Evolutionary conservation across 2,888 invertebrate species (phyloP).

Genomic region (Leucoptera coffeella): DNA sequence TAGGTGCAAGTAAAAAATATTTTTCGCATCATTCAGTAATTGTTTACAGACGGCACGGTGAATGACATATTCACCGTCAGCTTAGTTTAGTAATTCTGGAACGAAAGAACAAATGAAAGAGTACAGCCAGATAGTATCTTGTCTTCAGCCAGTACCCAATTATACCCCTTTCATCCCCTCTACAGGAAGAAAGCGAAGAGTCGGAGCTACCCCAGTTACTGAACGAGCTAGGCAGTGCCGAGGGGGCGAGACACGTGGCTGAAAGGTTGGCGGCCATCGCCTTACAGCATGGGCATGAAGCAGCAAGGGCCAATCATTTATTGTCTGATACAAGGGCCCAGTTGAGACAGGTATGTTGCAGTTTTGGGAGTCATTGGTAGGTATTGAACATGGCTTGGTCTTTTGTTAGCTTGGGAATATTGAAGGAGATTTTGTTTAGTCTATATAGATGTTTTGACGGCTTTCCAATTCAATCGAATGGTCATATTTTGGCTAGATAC

Average conservation of each 20-base stretch:
- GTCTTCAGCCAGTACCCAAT: neutral
- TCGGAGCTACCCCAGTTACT: constrained; percentile 24
- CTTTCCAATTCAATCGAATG: too few species aligned
- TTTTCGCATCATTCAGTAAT: too few species aligned
- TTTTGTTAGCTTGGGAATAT: too few species aligned
- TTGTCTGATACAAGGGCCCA: constrained; percentile 19
- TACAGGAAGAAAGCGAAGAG: constrained; percentile 37
- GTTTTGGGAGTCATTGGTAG: too few species aligned
- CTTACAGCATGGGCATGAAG: constrained; percentile 31
- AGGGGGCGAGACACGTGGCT: constrained; percentile 24
- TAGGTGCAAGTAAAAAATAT: too few species aligned
- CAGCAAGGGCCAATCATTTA: constrained; percentile 19
- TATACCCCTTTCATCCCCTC: neutral
- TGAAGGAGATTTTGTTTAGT: too few species aligned
- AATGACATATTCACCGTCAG: too few species aligned
- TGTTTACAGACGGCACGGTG: too few species aligned
- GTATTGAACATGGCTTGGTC: too few species aligned
- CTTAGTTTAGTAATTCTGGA: too few species aligned
- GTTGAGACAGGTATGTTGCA: constrained; percentile 27
- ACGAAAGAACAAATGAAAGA: neutral
- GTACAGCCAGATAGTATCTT: neutral
- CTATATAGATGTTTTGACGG: too few species aligned
- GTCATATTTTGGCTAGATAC: too few species aligned
- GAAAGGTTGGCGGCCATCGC: constrained; percentile 19
- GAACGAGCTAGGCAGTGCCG: constrained; percentile 17